These are phyloP conservation scores for Lerema accius DNA, from an alignment of 1,140 invertebrate genomes.

Conservation along the genomic window DNA sequence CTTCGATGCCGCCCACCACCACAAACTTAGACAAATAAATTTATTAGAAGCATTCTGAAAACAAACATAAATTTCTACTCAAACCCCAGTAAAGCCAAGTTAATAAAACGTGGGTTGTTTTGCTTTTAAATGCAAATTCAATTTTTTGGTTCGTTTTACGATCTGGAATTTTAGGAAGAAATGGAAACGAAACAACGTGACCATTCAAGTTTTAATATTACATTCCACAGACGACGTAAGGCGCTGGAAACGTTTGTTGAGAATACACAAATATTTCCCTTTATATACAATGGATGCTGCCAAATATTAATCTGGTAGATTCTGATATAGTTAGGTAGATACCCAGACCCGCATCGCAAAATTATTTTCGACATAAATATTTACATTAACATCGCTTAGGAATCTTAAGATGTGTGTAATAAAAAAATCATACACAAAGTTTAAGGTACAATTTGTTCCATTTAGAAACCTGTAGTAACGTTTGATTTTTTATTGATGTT, in stretches of 20 bases:
- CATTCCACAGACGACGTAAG: conserved; percentile 1
- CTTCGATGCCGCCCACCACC: not conserved
- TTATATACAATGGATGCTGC: not conserved
- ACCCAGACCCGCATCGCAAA: not conserved
- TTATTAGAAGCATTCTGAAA: conserved; percentile 8
- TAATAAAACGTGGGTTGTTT: conserved; percentile 13
- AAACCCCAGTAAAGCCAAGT: conserved; percentile 5
- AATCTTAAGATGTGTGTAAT: not conserved
- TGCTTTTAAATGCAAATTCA: conserved; percentile 25
- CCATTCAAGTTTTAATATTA: conserved; percentile 9
- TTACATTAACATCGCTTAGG: not conserved
- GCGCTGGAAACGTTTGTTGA: not conserved
- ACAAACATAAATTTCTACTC: conserved; percentile 8
- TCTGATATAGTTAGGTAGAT: not conserved
- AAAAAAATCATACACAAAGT: too few relatives aligned
- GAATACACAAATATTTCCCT: not conserved
- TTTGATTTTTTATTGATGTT: too few relatives aligned
- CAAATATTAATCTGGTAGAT: too few relatives aligned
- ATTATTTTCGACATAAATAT: not conserved
- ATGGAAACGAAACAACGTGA: conserved; percentile 14
- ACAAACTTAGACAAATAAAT: conserved; percentile 13
- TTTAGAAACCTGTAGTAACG: too few relatives aligned
- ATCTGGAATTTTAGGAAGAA: conserved; percentile 2
- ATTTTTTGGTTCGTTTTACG: conserved; percentile 19
- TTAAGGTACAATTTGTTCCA: too few relatives aligned